Base-by-base conservation (phyloP, 2,888 invertebrate genomes). In the Drosophila atripex region DNA sequence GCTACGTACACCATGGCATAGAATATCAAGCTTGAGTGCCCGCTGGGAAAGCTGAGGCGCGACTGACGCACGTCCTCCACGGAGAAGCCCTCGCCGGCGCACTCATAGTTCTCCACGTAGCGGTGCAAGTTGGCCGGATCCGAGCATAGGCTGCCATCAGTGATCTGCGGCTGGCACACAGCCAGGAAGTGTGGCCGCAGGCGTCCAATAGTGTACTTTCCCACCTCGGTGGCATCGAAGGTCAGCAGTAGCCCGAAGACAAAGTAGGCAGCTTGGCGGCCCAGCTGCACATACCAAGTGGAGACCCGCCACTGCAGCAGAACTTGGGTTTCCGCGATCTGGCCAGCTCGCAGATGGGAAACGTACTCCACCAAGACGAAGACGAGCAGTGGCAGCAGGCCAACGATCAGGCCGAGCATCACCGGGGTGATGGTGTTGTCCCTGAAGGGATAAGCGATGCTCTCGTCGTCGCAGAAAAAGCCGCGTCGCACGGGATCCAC, bases 41-140 rank as follows among this genome's bases (percentile, higher is more conserved):
- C 97, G 70, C 97, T 97, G 57, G 97, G 97, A 92, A 98, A 98
- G 23, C 97, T 97, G 63, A 97, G 93, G 76, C 96, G 93, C 92
- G 95, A 93, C 90, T 96, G 96, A 76, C 95, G 95, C 75, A 95
- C 91, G 70, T 94, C 92, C 80, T 91, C 85, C 70, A 93, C 90
- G 16, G 91, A 84, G 43, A 90, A 90, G 50, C 94, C 93, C 0
- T 90, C 92, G 12, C 90, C 89, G 21, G 89, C 86, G 77, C 97
- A 97, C 21, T 92, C 93, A 92, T 95, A 98, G 91, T 93, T 93
- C 92, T 93, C 96, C 68, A 95, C 94, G 89, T 96, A 96, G 51
- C 92, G 92, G 91, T 94, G 93, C 54, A 93, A 92, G 90, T 95
- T 94, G 45, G 91, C 91, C 0, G 93, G 91, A 43, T 93, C 88